These are phyloP conservation scores for Oryzias sinensis DNA, from an alignment of 2,797 vertebrate genomes.

Conservation along the genomic window DNA sequence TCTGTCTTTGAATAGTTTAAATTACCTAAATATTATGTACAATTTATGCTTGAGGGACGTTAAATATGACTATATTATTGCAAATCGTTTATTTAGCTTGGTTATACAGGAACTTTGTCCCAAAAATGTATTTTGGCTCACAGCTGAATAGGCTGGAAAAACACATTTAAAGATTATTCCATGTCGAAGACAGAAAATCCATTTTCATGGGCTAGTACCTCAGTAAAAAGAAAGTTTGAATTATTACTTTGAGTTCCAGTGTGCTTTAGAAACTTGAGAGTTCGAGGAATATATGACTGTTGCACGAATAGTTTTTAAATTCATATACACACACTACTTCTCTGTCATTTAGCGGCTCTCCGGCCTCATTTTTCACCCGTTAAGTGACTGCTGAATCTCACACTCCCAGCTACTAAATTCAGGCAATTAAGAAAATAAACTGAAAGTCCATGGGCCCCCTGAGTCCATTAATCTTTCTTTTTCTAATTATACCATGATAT, in stretches of 20 bases:
- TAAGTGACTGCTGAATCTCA: conserved; percentile 49
- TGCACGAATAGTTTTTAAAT: conserved; percentile 14
- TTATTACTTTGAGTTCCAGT: conserved; percentile 12
- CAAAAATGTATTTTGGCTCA: too few species aligned
- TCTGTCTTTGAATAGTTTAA: conserved; percentile 23
- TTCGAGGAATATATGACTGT: conserved; percentile 21
- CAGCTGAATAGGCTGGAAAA: neutral
- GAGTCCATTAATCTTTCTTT: conserved; percentile 68
- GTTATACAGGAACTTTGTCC: too few species aligned
- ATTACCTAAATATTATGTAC: neutral
- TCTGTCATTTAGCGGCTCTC: conserved; percentile 33
- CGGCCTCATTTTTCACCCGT: conserved; percentile 40
- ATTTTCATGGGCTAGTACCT: neutral
- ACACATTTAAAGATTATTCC: neutral
- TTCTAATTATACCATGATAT: conserved; percentile 59
- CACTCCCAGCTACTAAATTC: conserved; percentile 45
- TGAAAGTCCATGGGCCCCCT: conserved; percentile 56
- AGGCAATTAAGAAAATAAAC: conserved; percentile 72
- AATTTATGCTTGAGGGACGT: neutral
- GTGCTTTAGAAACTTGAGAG: conserved; percentile 13
- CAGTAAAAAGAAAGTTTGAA: neutral
- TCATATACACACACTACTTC: conserved; percentile 14
- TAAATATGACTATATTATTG: too few species aligned
- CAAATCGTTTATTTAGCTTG: too few species aligned
- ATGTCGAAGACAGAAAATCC: neutral